Percentiles rank a stretch among this genome's conserved stretches.
These are phyloP conservation scores for Dolomedes plantarius DNA, from an alignment of 2,888 invertebrate genomes.

Conservation along the genomic window DNA sequence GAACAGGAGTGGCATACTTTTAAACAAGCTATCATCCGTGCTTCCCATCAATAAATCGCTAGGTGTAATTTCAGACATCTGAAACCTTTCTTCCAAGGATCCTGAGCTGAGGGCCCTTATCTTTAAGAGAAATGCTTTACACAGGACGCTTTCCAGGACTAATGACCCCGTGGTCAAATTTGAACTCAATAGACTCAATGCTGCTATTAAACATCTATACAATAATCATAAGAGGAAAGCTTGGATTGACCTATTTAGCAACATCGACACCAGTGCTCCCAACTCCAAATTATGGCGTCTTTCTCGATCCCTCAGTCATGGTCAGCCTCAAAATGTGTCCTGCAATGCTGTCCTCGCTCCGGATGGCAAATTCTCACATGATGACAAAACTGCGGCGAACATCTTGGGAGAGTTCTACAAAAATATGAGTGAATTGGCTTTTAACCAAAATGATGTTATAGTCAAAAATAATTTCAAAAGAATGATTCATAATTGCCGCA, in stretches of 20 bases:
- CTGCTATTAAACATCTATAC: slow-evolving; percentile 7
- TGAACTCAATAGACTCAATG: slow-evolving; percentile 21
- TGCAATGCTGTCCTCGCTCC: slow-evolving; percentile 2
- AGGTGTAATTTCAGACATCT: slow-evolving; percentile 24
- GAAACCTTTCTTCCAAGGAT: slow-evolving; percentile 26
- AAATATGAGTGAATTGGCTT: too few relatives aligned
- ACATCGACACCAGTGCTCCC: slow-evolving; percentile 20
- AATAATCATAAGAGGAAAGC: slow-evolving; percentile 11
- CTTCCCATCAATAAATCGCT: slow-evolving; percentile 28
- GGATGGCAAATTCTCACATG: too few relatives aligned
- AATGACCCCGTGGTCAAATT: slow-evolving; percentile 7
- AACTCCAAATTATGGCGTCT: slow-evolving; percentile 18
- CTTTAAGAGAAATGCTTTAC: too few relatives aligned
- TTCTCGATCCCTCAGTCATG: not conserved
- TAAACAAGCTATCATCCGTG: slow-evolving; percentile 7
- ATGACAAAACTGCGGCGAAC: too few relatives aligned
- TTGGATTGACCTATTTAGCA: not conserved
- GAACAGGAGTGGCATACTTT: slow-evolving; percentile 4
- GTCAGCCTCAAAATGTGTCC: not conserved
- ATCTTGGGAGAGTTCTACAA: too few relatives aligned
- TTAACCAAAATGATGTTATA: too few relatives aligned
- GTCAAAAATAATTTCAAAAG: too few relatives aligned
- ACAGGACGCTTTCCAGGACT: too few relatives aligned
- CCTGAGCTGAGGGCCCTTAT: too few relatives aligned
- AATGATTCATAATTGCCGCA: too few relatives aligned